Percentiles rank a stretch among this genome's conserved stretches.
Evolutionary conservation across 2,888 invertebrate species (phyloP).

Genomic region (Tethea ocularis): DNA sequence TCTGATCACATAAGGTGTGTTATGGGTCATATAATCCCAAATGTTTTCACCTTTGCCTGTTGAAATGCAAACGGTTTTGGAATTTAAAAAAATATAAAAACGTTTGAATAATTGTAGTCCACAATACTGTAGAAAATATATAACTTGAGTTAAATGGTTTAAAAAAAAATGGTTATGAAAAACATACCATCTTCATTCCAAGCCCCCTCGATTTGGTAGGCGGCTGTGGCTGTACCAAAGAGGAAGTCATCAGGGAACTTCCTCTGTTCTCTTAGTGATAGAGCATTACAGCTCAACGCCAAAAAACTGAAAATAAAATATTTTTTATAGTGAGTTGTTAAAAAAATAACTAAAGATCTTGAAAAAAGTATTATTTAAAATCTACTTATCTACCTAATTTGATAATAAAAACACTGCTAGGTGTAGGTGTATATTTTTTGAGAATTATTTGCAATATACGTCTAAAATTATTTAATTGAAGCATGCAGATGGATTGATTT

Average conservation of each 20-base stretch:
- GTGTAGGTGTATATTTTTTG: no score
- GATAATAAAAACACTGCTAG: no score
- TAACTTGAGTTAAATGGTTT: no score
- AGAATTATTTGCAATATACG: no score
- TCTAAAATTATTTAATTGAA: no score
- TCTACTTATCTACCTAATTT: no score
- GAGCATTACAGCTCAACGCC: slow-evolving; percentile 4
- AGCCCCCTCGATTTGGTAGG: slow-evolving; percentile 81
- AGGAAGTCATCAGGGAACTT: slow-evolving; percentile 49
- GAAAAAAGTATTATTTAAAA: no score
- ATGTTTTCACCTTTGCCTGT: slow-evolving; percentile 60
- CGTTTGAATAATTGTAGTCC: background rate
- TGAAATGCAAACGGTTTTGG: background rate
- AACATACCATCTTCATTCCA: slow-evolving; percentile 78
- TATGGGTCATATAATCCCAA: slow-evolving; percentile 61
- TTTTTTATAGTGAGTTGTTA: background rate
- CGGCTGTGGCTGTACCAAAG: slow-evolving; percentile 61
- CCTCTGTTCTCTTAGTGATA: slow-evolving; percentile 17
- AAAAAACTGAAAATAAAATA: background rate
- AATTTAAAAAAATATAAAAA: background rate
- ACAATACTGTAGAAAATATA: no score
- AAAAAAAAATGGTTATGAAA: no score
- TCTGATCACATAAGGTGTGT: slow-evolving; percentile 41
- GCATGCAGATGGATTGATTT: no score
- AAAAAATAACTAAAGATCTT: background rate